Evolutionary conservation across 64 coral and sea anemone species (phyloP).

Genomic region (Exaiptasia diaphana): DNA sequence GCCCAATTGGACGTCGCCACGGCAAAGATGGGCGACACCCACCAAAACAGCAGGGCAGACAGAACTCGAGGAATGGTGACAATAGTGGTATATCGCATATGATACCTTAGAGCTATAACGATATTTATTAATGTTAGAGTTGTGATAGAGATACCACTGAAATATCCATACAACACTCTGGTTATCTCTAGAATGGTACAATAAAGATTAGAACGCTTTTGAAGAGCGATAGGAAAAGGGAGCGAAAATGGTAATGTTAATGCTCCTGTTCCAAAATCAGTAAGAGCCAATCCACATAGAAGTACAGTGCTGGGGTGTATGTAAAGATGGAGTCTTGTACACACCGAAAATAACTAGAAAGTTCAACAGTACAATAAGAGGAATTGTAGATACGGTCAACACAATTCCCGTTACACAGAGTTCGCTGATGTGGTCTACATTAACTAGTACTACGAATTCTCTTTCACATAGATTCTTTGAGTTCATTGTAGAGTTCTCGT

Average conservation of each 20-base stretch:
- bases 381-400: too few species aligned
- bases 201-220: background rate
- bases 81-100: background rate
- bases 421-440: too few species aligned
- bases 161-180: background rate
- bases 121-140: background rate
- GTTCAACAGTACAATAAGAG: background rate
- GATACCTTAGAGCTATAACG: background rate
- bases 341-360: background rate
- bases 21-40: background rate
- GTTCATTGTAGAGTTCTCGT: too few species aligned
- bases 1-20: background rate
- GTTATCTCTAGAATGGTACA: background rate
- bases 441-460: too few species aligned
- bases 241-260: background rate
- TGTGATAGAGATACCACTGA: background rate
- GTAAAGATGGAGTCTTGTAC: background rate
- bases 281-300: background rate
- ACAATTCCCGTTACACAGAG: too few species aligned
- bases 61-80: background rate
- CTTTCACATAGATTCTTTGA: too few species aligned
- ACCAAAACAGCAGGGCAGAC: background rate
- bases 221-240: background rate
- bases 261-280: background rate
- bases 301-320: background rate